These are phyloP conservation scores for Malurus melanocephalus DNA, from an alignment of 2,113 vertebrate species.

Conservation along the genomic window DNA sequence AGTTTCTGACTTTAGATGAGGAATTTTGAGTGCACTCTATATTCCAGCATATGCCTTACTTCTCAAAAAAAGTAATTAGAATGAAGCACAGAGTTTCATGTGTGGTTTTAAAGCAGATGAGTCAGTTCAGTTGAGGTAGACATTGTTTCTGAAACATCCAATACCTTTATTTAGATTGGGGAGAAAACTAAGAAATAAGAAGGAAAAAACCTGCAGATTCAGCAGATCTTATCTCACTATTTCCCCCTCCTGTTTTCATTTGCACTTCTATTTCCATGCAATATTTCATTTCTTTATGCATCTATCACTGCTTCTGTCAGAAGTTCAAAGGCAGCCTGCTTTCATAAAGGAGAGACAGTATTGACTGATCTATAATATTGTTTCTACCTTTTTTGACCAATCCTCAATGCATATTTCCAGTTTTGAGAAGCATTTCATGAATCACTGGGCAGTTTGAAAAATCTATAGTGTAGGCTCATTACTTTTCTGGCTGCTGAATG, in stretches of 20 bases:
- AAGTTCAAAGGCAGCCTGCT: conserved; percentile 59
- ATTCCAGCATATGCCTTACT: not conserved
- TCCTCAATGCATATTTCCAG: conserved; percentile 46
- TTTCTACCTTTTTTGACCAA: conserved; percentile 54
- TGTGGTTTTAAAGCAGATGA: not conserved
- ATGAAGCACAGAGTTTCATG: not conserved
- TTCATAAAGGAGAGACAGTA: conserved; percentile 42
- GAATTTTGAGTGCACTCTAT: not conserved
- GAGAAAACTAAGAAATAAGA: conserved; percentile 27
- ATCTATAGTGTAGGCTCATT: conserved; percentile 60
- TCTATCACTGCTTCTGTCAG: conserved; percentile 57
- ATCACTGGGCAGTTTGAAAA: conserved; percentile 62
- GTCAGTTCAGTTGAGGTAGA: not conserved
- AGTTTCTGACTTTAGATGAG: not conserved
- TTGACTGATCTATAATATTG: conserved; percentile 54
- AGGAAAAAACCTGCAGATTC: conserved; percentile 22
- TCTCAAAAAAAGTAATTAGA: not conserved
- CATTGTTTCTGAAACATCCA: not conserved
- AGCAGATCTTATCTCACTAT: conserved; percentile 47
- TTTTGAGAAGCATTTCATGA: conserved; percentile 64
- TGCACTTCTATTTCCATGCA: conserved; percentile 55
- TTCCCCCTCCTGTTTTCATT: conserved; percentile 46
- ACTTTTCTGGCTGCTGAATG: conserved; percentile 31
- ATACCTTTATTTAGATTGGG: conserved; percentile 7
- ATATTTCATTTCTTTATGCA: conserved; percentile 50